Percentiles rank a stretch among this genome's conserved stretches.
Conservation (phyloP, 1,140 invertebrate genomes). For the Proctacanthus coquilletti region DNA sequence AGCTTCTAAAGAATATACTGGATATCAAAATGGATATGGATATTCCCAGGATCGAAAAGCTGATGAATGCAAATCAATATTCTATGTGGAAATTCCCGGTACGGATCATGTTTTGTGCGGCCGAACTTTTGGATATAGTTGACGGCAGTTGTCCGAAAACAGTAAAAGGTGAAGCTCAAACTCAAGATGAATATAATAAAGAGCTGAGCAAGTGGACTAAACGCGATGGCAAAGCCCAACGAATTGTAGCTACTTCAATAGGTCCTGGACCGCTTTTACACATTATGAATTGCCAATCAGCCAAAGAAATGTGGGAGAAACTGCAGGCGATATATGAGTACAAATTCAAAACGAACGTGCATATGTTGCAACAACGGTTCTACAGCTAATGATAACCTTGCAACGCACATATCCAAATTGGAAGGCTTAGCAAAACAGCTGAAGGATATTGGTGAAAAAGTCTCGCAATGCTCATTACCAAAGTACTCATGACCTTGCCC, state of each 20-base stretch:
- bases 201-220: constrained; percentile 7
- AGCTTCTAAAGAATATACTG: too few species aligned
- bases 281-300: constrained; percentile 17
- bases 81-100: constrained; percentile 14
- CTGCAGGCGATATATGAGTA: constrained; percentile 22
- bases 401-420: constrained; percentile 11
- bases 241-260: constrained; percentile 14
- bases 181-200: not conserved
- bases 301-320: constrained; percentile 25
- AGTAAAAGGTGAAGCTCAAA: not conserved
- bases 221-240: constrained; percentile 12
- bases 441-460: constrained; percentile 13
- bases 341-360: constrained; percentile 20
- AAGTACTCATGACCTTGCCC: constrained; percentile 20
- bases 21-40: too few species aligned
- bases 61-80: constrained; percentile 9
- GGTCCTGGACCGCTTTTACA: constrained; percentile 16
- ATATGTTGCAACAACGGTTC: constrained; percentile 24
- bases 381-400: constrained; percentile 11
- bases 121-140: constrained; percentile 8
- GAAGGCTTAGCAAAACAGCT: constrained; percentile 9
- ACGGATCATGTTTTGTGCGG: constrained; percentile 8
- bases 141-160: constrained; percentile 3
- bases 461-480: constrained; percentile 17
- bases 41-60: constrained; percentile 8